These are phyloP conservation scores for Dolichotis patagonum DNA, from an alignment of 2,113 vertebrate species.

Conservation along the genomic window DNA sequence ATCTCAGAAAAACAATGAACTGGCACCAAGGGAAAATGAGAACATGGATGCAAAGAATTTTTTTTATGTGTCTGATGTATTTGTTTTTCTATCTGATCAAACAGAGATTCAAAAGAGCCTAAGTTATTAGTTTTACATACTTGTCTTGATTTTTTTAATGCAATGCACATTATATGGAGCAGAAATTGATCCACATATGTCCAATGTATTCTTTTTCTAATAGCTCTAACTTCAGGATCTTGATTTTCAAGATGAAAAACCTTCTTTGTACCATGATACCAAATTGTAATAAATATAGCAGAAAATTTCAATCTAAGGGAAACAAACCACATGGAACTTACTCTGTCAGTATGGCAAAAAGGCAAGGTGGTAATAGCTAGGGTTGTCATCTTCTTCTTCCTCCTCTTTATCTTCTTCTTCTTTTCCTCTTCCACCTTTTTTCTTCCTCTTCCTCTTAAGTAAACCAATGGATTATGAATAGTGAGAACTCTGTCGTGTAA, in stretches of 20 bases:
- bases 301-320: background rate
- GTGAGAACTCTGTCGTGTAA: background rate
- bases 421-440: background rate
- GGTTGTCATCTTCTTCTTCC: background rate
- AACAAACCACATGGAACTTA: background rate
- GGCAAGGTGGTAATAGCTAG: background rate
- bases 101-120: background rate
- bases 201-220: slow-evolving; percentile 36
- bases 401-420: too few species aligned
- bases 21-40: background rate
- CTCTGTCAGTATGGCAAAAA: background rate
- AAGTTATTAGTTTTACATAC: background rate
- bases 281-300: slow-evolving; percentile 21
- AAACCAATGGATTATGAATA: background rate
- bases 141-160: background rate
- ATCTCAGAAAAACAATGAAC: background rate
- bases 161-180: background rate
- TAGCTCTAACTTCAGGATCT: slow-evolving; percentile 54
- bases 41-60: background rate
- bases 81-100: slow-evolving; percentile 17
- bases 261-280: slow-evolving; percentile 4
- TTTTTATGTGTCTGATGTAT: background rate
- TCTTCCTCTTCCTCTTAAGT: background rate
- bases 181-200: background rate
- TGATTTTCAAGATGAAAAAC: background rate